Conservation (phyloP, 2,888 invertebrate species). For the Macrophya annulata region DNA sequence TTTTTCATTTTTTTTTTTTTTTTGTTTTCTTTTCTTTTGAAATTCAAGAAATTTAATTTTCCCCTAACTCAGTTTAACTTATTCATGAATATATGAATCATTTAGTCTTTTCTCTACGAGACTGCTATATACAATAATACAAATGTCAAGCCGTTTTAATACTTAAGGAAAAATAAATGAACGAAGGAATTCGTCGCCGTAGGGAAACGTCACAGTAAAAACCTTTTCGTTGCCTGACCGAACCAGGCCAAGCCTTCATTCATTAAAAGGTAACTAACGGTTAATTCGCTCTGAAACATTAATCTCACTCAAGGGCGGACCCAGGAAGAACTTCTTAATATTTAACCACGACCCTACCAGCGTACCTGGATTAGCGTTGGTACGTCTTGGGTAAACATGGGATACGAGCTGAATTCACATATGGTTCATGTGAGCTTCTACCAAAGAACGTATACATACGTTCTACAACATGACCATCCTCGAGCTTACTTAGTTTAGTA, state of each 20-base stretch:
- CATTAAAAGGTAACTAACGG: conserved; percentile 50
- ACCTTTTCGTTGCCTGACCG: not conserved
- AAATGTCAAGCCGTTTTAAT: not conserved
- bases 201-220: not conserved
- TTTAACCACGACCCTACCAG: conserved; percentile 32
- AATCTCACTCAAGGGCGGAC: conserved; percentile 29
- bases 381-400: conserved; percentile 40
- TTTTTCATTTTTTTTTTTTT: too few species aligned
- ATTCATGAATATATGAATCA: conserved; percentile 8
- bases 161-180: not conserved
- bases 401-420: conserved; percentile 24
- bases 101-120: not conserved
- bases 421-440: conserved; percentile 24
- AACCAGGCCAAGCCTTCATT: conserved; percentile 17
- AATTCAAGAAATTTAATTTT: not conserved
- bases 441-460: not conserved
- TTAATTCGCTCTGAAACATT: conserved; percentile 54
- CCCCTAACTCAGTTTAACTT: not conserved
- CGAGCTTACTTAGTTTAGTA: conserved; percentile 55
- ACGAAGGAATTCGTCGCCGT: not conserved
- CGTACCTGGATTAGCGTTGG: conserved; percentile 31
- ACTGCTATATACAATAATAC: not conserved
- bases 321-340: conserved; percentile 54
- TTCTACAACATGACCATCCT: not conserved
- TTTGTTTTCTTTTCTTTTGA: not conserved